phyloP scores from a whole-genome alignment of 1,140 invertebrate genomes.

The Manduca sexta region DNA sequence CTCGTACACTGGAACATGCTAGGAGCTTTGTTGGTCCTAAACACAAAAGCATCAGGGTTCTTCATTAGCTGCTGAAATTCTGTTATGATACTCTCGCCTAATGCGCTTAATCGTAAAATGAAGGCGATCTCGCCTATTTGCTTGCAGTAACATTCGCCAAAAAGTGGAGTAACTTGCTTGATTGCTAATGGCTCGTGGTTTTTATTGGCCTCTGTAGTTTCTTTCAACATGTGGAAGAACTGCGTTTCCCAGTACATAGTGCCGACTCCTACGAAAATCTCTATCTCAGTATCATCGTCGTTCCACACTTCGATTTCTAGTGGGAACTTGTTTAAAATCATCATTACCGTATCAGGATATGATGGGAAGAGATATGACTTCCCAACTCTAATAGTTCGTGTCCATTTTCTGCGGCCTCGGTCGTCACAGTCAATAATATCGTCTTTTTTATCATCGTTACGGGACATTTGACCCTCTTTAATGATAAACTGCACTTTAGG shows the following conservation, averaged over 20 bases:
- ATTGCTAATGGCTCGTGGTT: constrained; percentile 47
- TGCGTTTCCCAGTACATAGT: constrained; percentile 56
- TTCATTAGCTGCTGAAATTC: constrained; percentile 60
- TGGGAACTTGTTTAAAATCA: constrained; percentile 55
- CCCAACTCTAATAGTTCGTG: constrained; percentile 55
- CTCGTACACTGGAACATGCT: constrained; percentile 61
- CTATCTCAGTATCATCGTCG: constrained; percentile 53
- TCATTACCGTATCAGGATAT: constrained; percentile 55
- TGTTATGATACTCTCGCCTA: constrained; percentile 59
- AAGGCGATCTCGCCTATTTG: constrained; percentile 50
- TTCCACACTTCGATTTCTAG: constrained; percentile 63
- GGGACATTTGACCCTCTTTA: constrained; percentile 54
- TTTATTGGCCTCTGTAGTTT: constrained; percentile 41
- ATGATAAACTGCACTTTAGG: constrained; percentile 63
- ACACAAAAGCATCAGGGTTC: constrained; percentile 57
- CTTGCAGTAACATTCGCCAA: constrained; percentile 52
- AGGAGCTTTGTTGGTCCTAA: constrained; percentile 61
- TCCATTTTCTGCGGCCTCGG: constrained; percentile 47
- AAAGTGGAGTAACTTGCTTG: constrained; percentile 41
- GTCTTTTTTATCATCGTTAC: constrained; percentile 41
- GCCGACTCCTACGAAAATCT: constrained; percentile 59
- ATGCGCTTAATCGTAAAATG: constrained; percentile 52
- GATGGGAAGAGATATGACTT: constrained; percentile 62
- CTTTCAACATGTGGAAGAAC: constrained; percentile 58
- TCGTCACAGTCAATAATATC: constrained; percentile 53